Evolutionary conservation across 2,888 invertebrate species (phyloP), one percentile per base, ranked within the genome.

Genomic region (Luffia ferchaultella): DNA sequence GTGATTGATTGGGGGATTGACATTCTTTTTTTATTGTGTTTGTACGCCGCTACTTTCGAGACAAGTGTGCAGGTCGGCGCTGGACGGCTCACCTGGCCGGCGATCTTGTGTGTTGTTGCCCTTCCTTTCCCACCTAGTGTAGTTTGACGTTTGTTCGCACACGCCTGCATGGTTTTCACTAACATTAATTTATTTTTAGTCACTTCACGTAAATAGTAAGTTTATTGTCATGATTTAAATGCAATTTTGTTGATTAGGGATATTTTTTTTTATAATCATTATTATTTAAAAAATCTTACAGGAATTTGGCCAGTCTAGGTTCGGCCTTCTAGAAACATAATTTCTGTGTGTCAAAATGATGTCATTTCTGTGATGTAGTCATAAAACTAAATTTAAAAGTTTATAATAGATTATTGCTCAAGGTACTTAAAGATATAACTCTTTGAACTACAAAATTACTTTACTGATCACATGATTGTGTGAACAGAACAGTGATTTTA

Each of bases 31-130:
- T 3, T 3, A 30, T 12, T 30, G 12, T 46, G 20, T 46, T 46
- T 17, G 46, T 30, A 15, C 3, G 17, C 30, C 15, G 30, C 46
- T 20, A 20, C 30, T 17, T 45, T 19, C 20, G n/a, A 46, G 50
- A 53, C 47, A 30, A 50, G 50, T 55, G 49, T 54, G 46, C 54
- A 52, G 51, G 46, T 48, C 47, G 40, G 49, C 60, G 63, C 54
- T 58, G 59, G 56, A 54, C 55, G 54, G 51, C 56, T 54, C 57
- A 60, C 60, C 59, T 83, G 83, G 83, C 77, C 82, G 80, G 76
- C 72, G 79, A 75, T 79, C 58, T 76, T 76, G 77, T 76, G 78
- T 20, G 52, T 76, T 75, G 73, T 69, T 73, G 63, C 74, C 67
- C 68, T 70, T 73, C 62, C 65, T 65, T 68, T 67, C 63, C 70